A percentile compares a stretch with the other conserved stretches of the same genome.
Evolutionary conservation across 2,888 invertebrate species (phyloP).

Genomic region (Heliconius charithonia): DNA sequence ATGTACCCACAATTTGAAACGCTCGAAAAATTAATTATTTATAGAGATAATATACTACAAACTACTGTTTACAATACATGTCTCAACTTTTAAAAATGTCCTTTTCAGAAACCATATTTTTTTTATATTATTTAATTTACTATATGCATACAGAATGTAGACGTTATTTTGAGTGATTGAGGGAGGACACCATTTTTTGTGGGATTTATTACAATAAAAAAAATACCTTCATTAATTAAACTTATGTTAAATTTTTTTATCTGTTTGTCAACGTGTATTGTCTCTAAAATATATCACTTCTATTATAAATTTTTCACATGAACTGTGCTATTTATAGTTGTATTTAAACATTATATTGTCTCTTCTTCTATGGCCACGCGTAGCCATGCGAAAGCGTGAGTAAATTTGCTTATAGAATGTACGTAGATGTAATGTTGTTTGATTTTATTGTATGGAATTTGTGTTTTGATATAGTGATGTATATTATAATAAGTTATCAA

Average conservation of each 20-base stretch:
- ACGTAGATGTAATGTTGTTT: constrained; percentile 67
- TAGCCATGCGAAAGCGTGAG: constrained; percentile 84
- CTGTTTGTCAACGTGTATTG: background rate
- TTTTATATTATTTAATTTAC: background rate
- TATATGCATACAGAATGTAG: no score
- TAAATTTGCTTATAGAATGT: constrained; percentile 75
- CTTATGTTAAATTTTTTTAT: background rate
- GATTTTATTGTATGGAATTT: constrained; percentile 52
- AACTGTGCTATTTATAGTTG: constrained; percentile 57
- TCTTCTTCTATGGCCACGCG: constrained; percentile 81
- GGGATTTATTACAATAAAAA: no score
- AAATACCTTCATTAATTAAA: background rate
- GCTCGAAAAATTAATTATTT: constrained; percentile 47
- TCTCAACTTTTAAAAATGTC: background rate
- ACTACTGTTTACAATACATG: background rate
- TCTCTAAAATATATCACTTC: constrained; percentile 48
- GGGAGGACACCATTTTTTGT: no score
- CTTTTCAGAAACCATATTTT: background rate
- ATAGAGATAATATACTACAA: constrained; percentile 14
- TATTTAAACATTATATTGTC: constrained; percentile 73
- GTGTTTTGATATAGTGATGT: constrained; percentile 54
- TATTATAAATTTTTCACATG: constrained; percentile 37
- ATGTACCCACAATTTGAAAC: constrained; percentile 53
- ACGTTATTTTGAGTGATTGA: no score
- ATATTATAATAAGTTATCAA: constrained; percentile 38